phyloP scores from a whole-genome alignment of 1,140 invertebrate species.

The Trissolcus basalis region DNA sequence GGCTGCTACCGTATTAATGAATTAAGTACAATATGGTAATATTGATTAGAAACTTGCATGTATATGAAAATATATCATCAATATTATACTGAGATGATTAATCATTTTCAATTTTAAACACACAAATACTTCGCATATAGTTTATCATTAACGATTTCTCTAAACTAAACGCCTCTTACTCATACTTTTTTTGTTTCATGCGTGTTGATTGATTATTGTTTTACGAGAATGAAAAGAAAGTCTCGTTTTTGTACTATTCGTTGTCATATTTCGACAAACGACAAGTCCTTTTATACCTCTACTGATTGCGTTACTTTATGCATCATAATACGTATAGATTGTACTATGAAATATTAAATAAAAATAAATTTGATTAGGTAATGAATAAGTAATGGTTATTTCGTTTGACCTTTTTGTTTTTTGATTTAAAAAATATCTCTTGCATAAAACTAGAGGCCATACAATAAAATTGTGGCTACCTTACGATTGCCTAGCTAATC shows the following conservation, averaged over 20 bases:
- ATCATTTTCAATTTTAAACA: slow-evolving; percentile 58
- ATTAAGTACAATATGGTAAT: slow-evolving; percentile 71
- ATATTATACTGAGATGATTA: slow-evolving; percentile 55
- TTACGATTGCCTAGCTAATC: too few species aligned
- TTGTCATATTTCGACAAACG: slow-evolving; percentile 58
- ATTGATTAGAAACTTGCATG: slow-evolving; percentile 73
- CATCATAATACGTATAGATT: slow-evolving; percentile 77
- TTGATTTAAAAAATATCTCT: too few species aligned
- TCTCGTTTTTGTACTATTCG: slow-evolving; percentile 63
- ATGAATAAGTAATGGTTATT: slow-evolving; percentile 58
- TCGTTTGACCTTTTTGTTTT: background rate
- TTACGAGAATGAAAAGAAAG: slow-evolving; percentile 26
- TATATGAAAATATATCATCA: slow-evolving; percentile 63
- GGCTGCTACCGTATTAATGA: slow-evolving; percentile 72
- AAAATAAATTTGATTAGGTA: slow-evolving; percentile 78
- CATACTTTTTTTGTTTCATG: slow-evolving; percentile 63
- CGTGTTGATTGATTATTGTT: slow-evolving; percentile 23
- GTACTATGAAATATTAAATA: slow-evolving; percentile 77
- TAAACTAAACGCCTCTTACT: slow-evolving; percentile 70
- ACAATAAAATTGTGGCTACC: too few species aligned
- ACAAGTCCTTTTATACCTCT: slow-evolving; percentile 63
- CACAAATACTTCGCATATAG: slow-evolving; percentile 47
- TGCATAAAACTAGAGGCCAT: too few species aligned
- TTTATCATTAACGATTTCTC: slow-evolving; percentile 55
- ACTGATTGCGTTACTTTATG: slow-evolving; percentile 76